Base-by-base conservation (phyloP, 2,113 vertebrate genomes). In the Thermophis baileyi region DNA sequence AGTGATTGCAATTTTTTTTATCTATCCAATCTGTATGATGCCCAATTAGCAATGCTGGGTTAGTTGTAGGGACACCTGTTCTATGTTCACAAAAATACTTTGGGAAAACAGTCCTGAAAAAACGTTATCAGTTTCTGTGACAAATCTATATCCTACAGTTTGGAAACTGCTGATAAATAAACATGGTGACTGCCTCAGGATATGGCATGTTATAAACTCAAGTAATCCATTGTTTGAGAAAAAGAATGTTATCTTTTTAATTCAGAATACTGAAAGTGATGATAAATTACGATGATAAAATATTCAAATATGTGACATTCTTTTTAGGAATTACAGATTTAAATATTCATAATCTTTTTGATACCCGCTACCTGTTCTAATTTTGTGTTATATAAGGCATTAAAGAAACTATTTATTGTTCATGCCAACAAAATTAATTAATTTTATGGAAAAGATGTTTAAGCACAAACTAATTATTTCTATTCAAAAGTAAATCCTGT, bases 81-180 rank as follows among this genome's bases (percentile, higher is more conserved):
- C 10, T 44, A 49, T 22, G 24, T n/a, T 91, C 53, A 94, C 60
- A 47, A 30, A 93, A 91, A 30, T 91, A 46, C 18, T 91, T 20
- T 74, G 7, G n/a, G 18, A 89, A 57, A 57, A 54, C 2, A 74
- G 51, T 35, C 44, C 74, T 51, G 93, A 87, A 40, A 47, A 47
- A 63, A 74, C 46, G 18, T 40, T 91, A 60, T 92, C 50, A 87
- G 50, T 25, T 85, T 25, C 55, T 89, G 4, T 87, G 87, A 93
- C 51, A 55, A 60, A 85, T 91, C 16, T 3, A 50, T 47, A 30
- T 35, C 90, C 88, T 44, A 9, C 57, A 46, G 20, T 92, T 90
- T 86, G 49, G 89, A 92, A 90, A 60, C 60, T 55, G 8, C 24
- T 85, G 24, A 87, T 92, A 89, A 90, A 85, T 69, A 88, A 91